A percentile compares a stretch with the other conserved stretches of the same genome.
These are phyloP conservation scores for Scartelaos histophorus DNA, from an alignment of 2,113 vertebrate genomes.

Conservation along the genomic window DNA sequence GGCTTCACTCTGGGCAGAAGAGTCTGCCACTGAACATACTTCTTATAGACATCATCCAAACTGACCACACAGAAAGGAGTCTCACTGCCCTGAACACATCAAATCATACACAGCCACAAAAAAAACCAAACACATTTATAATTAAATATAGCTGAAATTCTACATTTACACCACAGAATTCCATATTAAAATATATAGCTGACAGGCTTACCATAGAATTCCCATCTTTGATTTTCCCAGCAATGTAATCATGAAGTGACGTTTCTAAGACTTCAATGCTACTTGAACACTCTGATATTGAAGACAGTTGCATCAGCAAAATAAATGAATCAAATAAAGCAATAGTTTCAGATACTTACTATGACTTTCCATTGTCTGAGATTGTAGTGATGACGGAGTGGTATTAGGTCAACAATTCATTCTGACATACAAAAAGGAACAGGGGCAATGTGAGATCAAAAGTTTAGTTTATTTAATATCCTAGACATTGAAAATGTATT, in stretches of 20 bases:
- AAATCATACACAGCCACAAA: neutral
- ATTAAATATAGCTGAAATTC: neutral
- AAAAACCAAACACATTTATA: neutral
- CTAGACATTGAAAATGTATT: no score
- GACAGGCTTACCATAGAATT: neutral
- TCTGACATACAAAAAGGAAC: no score
- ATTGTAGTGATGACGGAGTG: no score
- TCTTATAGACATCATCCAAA: neutral
- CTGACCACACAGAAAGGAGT: neutral
- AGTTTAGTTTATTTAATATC: no score
- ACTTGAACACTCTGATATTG: neutral
- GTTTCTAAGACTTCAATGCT: neutral
- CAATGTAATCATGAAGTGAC: neutral
- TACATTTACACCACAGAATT: neutral
- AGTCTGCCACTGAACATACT: conserved; percentile 2
- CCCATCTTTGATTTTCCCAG: neutral
- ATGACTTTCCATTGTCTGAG: neutral
- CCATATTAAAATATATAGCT: no score
- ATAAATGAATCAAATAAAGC: neutral
- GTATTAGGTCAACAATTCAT: no score
- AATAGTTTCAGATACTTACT: neutral
- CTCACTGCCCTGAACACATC: conserved; percentile 23
- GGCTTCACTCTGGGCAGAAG: conserved; percentile 85
- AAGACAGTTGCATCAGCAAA: neutral
- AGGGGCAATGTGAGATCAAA: no score